Conservation (phyloP, 2,888 invertebrate genomes). For the Caenorhabditis japonica region DNA sequence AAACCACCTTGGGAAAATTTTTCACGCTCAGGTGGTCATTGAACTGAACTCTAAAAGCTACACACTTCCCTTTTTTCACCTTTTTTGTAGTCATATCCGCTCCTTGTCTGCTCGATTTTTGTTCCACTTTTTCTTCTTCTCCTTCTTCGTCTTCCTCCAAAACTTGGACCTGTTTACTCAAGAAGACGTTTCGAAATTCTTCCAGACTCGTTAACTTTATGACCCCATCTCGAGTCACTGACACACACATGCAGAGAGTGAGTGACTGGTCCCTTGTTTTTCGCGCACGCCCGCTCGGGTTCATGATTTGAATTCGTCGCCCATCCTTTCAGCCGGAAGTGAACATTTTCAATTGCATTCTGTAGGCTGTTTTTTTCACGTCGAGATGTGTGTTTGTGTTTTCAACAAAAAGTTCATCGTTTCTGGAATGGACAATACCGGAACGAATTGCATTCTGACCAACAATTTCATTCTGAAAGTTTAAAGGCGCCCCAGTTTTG, state of each 20-base stretch:
- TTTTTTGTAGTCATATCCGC: neutral
- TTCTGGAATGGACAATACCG: too few relatives aligned
- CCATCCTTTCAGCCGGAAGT: too few relatives aligned
- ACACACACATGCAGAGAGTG: neutral
- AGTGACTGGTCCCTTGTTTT: conserved; percentile 13
- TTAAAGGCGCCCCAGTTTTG: too few relatives aligned
- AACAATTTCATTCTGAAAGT: too few relatives aligned
- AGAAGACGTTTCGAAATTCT: neutral
- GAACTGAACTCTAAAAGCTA: conserved; percentile 1
- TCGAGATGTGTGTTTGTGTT: too few relatives aligned
- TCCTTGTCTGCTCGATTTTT: neutral
- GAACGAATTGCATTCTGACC: too few relatives aligned
- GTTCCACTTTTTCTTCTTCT: neutral
- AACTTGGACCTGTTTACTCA: conserved; percentile 32
- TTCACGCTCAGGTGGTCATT: conserved; percentile 12
- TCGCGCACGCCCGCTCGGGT: too few relatives aligned
- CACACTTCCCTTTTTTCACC: neutral
- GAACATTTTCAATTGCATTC: too few relatives aligned
- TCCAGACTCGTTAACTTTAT: conserved; percentile 44
- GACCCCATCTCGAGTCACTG: conserved; percentile 17
- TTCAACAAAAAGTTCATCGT: too few relatives aligned
- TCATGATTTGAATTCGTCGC: conserved; percentile 33
- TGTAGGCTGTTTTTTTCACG: too few relatives aligned
- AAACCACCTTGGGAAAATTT: too few relatives aligned
- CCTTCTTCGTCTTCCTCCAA: neutral